Conservation (phyloP, 2,888 invertebrate genomes). For the Ceriagrion tenellum region DNA sequence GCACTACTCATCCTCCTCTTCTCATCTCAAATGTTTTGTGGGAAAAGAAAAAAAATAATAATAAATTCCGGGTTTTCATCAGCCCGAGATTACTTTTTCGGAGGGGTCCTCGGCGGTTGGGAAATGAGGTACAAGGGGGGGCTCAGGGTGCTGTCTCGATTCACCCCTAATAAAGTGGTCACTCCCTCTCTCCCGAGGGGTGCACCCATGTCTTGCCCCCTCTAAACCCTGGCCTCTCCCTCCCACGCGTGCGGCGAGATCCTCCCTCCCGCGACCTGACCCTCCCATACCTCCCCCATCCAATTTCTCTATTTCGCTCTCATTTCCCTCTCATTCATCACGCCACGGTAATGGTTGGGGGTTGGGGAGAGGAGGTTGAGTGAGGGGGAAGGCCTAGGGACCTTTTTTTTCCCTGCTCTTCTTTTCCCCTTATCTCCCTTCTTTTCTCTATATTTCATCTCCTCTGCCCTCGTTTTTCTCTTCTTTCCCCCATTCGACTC, state of each 20-base stretch:
- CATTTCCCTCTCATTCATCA: slow-evolving; percentile 39
- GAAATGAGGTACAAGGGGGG: neutral
- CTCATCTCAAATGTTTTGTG: neutral
- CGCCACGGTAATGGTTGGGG: neutral
- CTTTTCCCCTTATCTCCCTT: neutral
- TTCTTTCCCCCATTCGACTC: too few species aligned
- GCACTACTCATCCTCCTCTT: neutral
- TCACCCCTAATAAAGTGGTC: slow-evolving; percentile 19
- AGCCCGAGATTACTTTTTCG: slow-evolving; percentile 16
- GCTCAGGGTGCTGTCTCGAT: neutral
- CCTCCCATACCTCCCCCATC: neutral
- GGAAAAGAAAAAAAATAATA: neutral
- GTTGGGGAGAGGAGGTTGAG: neutral
- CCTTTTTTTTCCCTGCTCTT: neutral
- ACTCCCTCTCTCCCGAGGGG: neutral
- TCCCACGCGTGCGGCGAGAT: neutral
- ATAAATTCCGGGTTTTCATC: neutral
- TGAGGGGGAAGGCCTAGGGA: neutral
- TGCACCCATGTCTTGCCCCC: neutral
- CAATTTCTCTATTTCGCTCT: slow-evolving; percentile 29
- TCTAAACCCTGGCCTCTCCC: neutral
- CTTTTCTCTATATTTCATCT: too few species aligned
- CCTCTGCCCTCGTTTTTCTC: too few species aligned
- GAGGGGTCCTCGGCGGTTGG: neutral
- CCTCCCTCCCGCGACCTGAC: neutral